Evolutionary conservation across 2,888 invertebrate species (phyloP).

Genomic region (Cryptus viduatorius): DNA sequence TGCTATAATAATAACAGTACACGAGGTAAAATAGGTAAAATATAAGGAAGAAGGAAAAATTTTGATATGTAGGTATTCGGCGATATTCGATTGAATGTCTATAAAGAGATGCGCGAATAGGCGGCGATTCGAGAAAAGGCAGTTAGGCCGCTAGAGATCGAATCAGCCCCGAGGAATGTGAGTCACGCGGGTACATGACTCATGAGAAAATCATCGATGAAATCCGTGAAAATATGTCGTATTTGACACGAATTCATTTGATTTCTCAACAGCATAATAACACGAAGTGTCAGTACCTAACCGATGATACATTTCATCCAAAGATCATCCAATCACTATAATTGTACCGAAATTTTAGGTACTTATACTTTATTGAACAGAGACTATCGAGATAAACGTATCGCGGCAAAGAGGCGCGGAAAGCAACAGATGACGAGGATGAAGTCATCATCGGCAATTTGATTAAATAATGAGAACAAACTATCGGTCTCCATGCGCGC

Average conservation of each 20-base stretch:
- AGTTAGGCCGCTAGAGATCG: slow-evolving; percentile 38
- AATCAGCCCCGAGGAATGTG: slow-evolving; percentile 64
- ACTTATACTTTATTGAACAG: slow-evolving; percentile 2
- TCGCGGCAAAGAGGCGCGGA: slow-evolving; percentile 48
- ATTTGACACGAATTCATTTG: slow-evolving; percentile 48
- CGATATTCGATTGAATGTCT: neutral
- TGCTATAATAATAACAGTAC: neutral
- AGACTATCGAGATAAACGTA: slow-evolving; percentile 14
- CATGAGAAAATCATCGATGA: slow-evolving; percentile 73
- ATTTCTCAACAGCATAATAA: slow-evolving; percentile 35
- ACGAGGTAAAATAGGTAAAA: neutral
- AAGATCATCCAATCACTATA: neutral
- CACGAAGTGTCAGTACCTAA: too few species aligned
- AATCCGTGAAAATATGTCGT: slow-evolving; percentile 71
- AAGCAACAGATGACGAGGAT: slow-evolving; percentile 64
- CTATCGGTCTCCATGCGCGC: neutral
- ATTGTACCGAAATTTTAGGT: neutral
- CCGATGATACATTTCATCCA: neutral
- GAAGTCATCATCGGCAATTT: slow-evolving; percentile 73
- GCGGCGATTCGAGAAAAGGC: neutral
- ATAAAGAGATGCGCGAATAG: slow-evolving; percentile 5
- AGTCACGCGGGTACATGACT: slow-evolving; percentile 73
- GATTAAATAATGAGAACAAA: slow-evolving; percentile 72
- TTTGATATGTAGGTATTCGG: neutral
- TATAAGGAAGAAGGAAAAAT: neutral